Evolutionary conservation across 2,113 vertebrate genomes (phyloP), one percentile per base, ranked within the genome.

Genomic region (Oenanthe oenanthe): DNA sequence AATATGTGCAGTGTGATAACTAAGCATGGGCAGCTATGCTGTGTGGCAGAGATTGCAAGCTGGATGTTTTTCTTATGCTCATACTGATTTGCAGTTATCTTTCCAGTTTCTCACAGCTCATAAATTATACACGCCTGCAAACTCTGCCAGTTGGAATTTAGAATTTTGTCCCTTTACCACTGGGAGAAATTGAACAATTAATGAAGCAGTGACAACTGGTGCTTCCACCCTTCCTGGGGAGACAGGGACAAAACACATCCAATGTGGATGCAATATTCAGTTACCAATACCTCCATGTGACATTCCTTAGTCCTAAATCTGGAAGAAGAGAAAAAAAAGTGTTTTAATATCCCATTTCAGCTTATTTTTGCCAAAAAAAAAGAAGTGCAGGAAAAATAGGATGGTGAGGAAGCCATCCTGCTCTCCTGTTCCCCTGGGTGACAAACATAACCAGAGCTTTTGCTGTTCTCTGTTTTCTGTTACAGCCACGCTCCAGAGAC

Each of bases 81-180:
- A n/a, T 88, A 67, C 42, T 92, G 82, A 88, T 74, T 74, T 86
- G 57, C 28, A 92, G 67, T 51, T 90, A 70, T 92, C 87, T 94
- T 85, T 88, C 63, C 71, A 89, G 78, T 88, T 91, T 93, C 67
- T 93, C 72, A 63, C 21, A 0, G n/a, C 36, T 94, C 82, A 86
- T 94, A 90, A 95, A 88, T 96, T 88, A 93, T 51, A 92, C 8
- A 88, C 31, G 32, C 36, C 58, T 77, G 65, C 60, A 92, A 90
- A 85, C 48, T 48, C 48, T 74, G 76, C 68, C 82, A 92, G 72
- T 1, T 57, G 85, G 60, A 81, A 86, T 88, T 77, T 80, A 90
- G 71, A 94, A 50, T 89, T 89, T 86, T 86, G 17, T 86, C 63
- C 63, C 42, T 63, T 85, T 70, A 63, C 56, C 51, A 57, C n/a